phyloP scores from a whole-genome alignment of 2,797 vertebrate genomes.

The Buphagus erythrorhynchus region DNA sequence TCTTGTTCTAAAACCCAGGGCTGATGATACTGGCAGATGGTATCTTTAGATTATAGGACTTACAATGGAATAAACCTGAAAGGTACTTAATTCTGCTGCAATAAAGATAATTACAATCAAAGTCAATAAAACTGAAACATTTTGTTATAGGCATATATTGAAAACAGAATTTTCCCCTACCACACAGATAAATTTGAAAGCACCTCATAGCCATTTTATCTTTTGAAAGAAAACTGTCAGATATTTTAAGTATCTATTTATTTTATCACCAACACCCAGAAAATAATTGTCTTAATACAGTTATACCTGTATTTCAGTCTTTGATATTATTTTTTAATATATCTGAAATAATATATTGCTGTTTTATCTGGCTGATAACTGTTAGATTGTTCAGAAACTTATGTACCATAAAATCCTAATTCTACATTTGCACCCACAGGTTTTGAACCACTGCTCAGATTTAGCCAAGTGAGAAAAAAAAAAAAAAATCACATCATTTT shows the following conservation, averaged over 20 bases:
- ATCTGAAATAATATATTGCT: background rate
- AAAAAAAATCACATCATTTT: background rate
- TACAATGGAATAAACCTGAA: background rate
- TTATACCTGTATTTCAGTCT: background rate
- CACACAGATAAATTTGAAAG: background rate
- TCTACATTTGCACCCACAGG: background rate
- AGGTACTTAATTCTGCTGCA: background rate
- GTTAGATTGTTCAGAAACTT: background rate
- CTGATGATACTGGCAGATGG: background rate
- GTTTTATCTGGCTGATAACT: background rate
- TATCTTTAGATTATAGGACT: background rate
- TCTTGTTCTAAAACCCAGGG: background rate
- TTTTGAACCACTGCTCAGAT: background rate
- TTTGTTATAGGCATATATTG: background rate
- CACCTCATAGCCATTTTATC: background rate
- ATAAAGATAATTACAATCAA: background rate
- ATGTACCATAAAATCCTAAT: background rate
- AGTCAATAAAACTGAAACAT: background rate
- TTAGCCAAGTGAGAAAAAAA: background rate
- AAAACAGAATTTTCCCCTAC: background rate
- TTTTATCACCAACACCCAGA: background rate
- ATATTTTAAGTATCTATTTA: background rate
- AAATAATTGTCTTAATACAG: background rate
- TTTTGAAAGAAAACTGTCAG: background rate
- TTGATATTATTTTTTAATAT: background rate